Evolutionary conservation across 1,140 invertebrate genomes (phyloP), one percentile per base, ranked within the genome.

Genomic region (Drosophila tsacasi): DNA sequence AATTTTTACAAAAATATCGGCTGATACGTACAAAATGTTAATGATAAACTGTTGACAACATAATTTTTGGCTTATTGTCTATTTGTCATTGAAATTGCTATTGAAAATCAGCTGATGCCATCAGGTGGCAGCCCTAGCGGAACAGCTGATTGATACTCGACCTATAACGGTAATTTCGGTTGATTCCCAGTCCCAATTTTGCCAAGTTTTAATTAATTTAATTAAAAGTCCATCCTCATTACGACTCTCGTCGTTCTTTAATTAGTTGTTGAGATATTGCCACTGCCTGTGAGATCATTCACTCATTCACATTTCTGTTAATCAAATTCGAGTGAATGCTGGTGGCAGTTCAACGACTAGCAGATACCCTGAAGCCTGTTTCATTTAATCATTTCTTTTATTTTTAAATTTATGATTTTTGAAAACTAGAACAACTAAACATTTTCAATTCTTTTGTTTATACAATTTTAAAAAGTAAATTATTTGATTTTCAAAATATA

Each of bases 181-280:
- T 3, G 1, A 23, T 37, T 39, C 10, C 1, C 2, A 23, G 54
- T 25, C 6, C 5, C 3, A 2, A 2, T 39, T 37, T n/a, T n/a
- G 15, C 17, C 0, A 3, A 32, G 15, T 39, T 39, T 39, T 39
- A 57, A 57, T 57, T 57, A 57, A 39, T 57, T 15, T 5, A 57
- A 57, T 57, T 57, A 39, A 23, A 57, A 57, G 54, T 23, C 19
- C 52, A 55, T 37, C 15, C 54, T 25, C 8, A 39, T 57, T 57
- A 57, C 35, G 21, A 2, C 13, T 25, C 21, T 39, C 21, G 49
- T n/a, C 9, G 54, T 57, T 39, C 52, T 39, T 57, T 39, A 57
- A 57, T 57, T 57, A 39, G 54, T 57, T 39, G 5, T 57, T 57
- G 21, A 37, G 54, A 57, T 57, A 39, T 49, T 49, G 21, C 21